A percentile compares a stretch with the other conserved stretches of the same genome.
These are phyloP conservation scores for Pygoscelis antarcticus DNA, from an alignment of 2,113 vertebrate species.

Conservation along the genomic window DNA sequence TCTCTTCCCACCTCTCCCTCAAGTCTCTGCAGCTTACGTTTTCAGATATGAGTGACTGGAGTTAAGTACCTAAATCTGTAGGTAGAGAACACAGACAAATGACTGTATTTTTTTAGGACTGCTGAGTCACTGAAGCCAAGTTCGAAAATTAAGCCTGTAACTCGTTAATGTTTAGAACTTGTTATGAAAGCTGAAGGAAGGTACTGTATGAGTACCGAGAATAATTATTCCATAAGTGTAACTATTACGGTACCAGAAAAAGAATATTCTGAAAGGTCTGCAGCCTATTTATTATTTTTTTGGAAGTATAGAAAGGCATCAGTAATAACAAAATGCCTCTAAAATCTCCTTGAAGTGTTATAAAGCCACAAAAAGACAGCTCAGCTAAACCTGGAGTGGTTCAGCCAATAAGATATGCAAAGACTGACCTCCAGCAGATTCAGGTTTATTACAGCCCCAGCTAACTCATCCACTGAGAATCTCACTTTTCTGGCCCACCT, in stretches of 20 bases:
- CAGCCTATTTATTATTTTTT: background rate
- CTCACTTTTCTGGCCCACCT: slow-evolving; percentile 50
- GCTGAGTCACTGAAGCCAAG: background rate
- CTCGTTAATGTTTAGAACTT: background rate
- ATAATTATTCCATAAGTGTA: background rate
- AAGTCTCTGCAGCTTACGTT: background rate
- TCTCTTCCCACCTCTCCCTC: background rate
- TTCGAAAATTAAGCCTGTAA: slow-evolving; percentile 4
- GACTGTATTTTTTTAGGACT: background rate
- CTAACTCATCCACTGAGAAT: slow-evolving; percentile 29
- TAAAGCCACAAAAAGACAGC: background rate
- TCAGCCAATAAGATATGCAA: slow-evolving; percentile 26
- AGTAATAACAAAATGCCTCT: slow-evolving; percentile 18
- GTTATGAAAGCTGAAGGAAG: background rate
- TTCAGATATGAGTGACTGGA: background rate
- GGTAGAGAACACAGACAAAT: background rate
- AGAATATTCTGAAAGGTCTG: background rate
- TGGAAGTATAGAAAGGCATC: background rate
- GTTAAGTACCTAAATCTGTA: background rate
- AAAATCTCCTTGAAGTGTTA: slow-evolving; percentile 42
- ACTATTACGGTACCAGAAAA: background rate
- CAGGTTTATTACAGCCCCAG: slow-evolving; percentile 11
- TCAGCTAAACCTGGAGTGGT: slow-evolving; percentile 22
- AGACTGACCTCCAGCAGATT: slow-evolving; percentile 7
- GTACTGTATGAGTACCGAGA: background rate